Evolutionary conservation across 2,797 vertebrate species (phyloP), one percentile per base, ranked within the genome.

Genomic region (Gobio occitaniae): DNA sequence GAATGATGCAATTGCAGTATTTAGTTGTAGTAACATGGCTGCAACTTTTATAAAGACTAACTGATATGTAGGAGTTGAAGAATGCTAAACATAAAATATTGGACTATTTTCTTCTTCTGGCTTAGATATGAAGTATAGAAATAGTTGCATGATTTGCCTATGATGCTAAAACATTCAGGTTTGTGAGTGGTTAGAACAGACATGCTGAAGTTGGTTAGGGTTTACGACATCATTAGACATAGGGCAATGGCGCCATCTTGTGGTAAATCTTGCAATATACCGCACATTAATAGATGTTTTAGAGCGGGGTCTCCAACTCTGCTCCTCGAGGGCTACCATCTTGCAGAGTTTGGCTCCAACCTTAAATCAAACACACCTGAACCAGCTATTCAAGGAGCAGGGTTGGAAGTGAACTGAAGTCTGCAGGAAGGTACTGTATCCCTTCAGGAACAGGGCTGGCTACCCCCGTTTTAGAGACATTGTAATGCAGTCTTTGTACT

Each of bases 161-260:
- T 63, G 25, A 8, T 17, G 19, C 11, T 36, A 76, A 7, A 65
- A 65, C 2, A 3, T 15, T 38, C 17, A 4, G 50, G 11, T 56
- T 54, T 38, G 17, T 61, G 44, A 17, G 21, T 12, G n/a, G 52
- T 44, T 17, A 61, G 75, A 38, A 65, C 10, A 11, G 11, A 41
- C 1, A 1, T 16, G 52, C 5, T 54, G 17, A 61, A 61, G 59
- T 12, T 25, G 59, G 59, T 9, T 25, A 29, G 11, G n/a, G 11
- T 25, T 61, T 19, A 29, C 1, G 4, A n/a, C 21, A 0, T 76
- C 9, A 36, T 59, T 72, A 17, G 25, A 32, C 17, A 8, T 29
- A 16, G 17, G 3, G 44, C 72, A 56, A 54, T 66, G 48, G n/a
- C 50, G 3, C 66, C 74, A 86, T 77, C 87, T 84, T 52, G 56